A percentile compares a stretch with the other conserved stretches of the same genome.
Conservation (phyloP, 92 coral and sea anemone genomes). For the Nematostella vectensis region DNA sequence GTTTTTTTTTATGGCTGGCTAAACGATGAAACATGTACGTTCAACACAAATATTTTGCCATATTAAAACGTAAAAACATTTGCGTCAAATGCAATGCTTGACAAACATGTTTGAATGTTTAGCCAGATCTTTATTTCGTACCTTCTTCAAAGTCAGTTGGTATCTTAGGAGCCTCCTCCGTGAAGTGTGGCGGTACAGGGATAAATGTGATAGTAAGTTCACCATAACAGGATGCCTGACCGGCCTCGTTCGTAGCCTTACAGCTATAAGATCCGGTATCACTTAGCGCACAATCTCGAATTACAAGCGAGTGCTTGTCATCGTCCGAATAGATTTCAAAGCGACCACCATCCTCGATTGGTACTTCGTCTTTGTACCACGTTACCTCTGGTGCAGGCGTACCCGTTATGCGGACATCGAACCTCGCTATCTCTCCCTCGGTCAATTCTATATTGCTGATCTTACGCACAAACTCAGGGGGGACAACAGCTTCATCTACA, state of each 20-base stretch:
- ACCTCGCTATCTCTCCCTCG: constrained; percentile 84
- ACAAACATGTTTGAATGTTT: too few relatives aligned
- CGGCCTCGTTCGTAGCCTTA: constrained; percentile 74
- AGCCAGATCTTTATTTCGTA: too few relatives aligned
- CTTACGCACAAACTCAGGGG: constrained; percentile 74
- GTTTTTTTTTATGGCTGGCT: too few relatives aligned
- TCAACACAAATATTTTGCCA: too few relatives aligned
- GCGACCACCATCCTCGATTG: constrained; percentile 54
- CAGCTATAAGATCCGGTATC: constrained; percentile 83
- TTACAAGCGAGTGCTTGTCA: constrained; percentile 74
- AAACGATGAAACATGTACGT: too few relatives aligned
- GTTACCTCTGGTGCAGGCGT: constrained; percentile 85
- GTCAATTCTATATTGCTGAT: constrained; percentile 70
- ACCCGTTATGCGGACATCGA: constrained; percentile 87
- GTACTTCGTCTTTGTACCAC: constrained; percentile 73
- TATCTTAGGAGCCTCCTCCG: constrained; percentile 56
- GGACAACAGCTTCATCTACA: constrained; percentile 77
- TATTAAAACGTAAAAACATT: too few relatives aligned
- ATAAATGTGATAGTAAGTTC: constrained; percentile 58
- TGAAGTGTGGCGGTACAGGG: constrained; percentile 62
- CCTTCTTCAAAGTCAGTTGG: constrained; percentile 58
- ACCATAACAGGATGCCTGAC: constrained; percentile 58
- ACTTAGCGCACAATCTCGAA: constrained; percentile 52
- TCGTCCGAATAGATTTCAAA: constrained; percentile 69
- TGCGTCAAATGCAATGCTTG: too few relatives aligned